phyloP scores from a whole-genome alignment of 1,140 invertebrate genomes.

The Cydia splendana region DNA sequence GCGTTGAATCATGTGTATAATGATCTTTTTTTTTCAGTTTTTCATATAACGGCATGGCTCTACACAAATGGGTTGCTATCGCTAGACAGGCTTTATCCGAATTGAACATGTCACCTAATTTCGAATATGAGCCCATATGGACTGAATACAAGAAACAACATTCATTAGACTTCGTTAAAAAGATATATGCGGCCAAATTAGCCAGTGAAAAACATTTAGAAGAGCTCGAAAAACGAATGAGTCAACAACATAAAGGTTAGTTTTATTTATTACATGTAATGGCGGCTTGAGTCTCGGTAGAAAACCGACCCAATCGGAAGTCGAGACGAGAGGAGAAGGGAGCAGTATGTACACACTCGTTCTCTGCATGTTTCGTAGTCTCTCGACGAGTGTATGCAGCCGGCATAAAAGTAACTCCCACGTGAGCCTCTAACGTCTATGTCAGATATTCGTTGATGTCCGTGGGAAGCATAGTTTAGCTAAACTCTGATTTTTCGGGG shows the following conservation, averaged over 20 bases:
- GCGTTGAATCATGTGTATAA: too few relatives aligned
- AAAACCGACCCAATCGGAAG: too few relatives aligned
- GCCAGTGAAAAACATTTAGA: constrained; percentile 58
- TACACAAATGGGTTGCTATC: constrained; percentile 68
- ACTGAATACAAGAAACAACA: constrained; percentile 56
- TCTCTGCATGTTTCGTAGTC: too few relatives aligned
- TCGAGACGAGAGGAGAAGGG: too few relatives aligned
- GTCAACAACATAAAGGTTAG: constrained; percentile 56
- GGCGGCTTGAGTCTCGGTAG: too few relatives aligned
- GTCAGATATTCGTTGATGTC: too few relatives aligned
- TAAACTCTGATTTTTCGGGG: too few relatives aligned
- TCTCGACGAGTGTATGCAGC: too few relatives aligned
- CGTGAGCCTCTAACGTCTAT: too few relatives aligned
- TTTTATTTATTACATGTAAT: constrained; percentile 7
- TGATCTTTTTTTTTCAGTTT: constrained; percentile 62
- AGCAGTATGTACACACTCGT: too few relatives aligned
- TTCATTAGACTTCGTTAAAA: constrained; percentile 59
- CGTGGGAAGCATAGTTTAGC: too few relatives aligned
- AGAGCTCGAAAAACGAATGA: constrained; percentile 53
- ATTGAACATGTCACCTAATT: constrained; percentile 61
- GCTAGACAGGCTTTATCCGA: constrained; percentile 71
- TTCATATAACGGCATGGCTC: constrained; percentile 70
- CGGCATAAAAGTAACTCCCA: too few relatives aligned
- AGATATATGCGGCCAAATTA: constrained; percentile 56
- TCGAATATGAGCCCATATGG: constrained; percentile 69